Conservation (phyloP, 2,113 vertebrate genomes). For the Tangachromis dhanisi region DNA sequence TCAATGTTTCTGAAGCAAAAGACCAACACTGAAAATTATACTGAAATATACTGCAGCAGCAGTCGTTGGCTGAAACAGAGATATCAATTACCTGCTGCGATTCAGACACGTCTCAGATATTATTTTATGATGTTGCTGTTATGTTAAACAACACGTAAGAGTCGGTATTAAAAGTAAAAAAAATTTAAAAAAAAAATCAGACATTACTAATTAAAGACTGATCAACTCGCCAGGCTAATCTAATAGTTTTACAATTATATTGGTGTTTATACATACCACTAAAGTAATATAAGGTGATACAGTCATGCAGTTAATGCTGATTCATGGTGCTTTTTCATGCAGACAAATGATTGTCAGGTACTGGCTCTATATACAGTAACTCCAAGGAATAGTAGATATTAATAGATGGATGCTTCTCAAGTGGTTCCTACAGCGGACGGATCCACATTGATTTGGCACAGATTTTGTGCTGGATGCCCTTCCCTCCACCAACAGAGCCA, state of each 20-base stretch:
- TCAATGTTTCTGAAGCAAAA: slow-evolving; percentile 82
- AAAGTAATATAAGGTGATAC: background rate
- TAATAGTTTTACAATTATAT: background rate
- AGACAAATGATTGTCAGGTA: background rate
- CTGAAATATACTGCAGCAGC: background rate
- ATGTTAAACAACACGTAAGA: background rate
- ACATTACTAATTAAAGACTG: background rate
- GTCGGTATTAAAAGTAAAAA: background rate
- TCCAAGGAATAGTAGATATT: background rate
- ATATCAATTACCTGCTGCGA: background rate
- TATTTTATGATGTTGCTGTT: background rate
- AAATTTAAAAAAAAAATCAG: background rate
- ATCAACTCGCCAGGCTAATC: background rate
- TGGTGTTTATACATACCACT: background rate
- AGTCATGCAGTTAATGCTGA: background rate
- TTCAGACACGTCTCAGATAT: background rate
- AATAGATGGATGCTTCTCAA: background rate
- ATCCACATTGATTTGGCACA: background rate
- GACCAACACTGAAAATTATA: background rate
- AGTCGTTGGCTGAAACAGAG: background rate
- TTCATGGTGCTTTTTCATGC: background rate
- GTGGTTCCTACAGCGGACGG: background rate
- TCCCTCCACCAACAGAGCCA: background rate
- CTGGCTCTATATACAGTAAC: background rate
- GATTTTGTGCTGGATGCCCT: background rate